Percentiles rank a stretch among this genome's conserved stretches.
Conservation (phyloP, 2,797 vertebrate genomes). For the Cuculus canorus region DNA sequence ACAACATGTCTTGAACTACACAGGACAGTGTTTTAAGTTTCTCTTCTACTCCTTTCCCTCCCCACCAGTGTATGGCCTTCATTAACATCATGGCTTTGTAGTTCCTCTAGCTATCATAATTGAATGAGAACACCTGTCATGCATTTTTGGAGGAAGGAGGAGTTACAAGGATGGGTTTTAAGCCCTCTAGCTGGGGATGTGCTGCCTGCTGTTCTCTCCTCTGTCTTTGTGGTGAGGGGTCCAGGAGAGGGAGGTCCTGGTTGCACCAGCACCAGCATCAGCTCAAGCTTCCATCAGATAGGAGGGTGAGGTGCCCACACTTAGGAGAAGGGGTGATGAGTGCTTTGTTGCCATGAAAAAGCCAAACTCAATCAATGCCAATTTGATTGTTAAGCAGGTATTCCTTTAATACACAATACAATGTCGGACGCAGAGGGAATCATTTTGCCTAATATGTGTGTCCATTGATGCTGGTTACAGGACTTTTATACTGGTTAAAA, state of each 20-base stretch:
- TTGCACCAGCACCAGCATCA: neutral
- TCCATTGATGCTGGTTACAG: too few species aligned
- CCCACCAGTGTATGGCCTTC: neutral
- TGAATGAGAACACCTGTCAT: neutral
- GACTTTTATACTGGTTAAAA: too few species aligned
- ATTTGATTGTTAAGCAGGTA: too few species aligned
- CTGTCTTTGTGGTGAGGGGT: neutral
- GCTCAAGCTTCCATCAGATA: rapidly evolving
- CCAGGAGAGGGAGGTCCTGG: rapidly evolving
- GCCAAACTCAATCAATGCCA: too few species aligned
- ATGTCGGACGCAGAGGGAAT: too few species aligned
- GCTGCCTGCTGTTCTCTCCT: neutral
- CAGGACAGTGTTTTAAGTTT: rapidly evolving
- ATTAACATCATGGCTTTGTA: neutral
- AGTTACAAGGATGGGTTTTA: neutral
- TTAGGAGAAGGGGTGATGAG: neutral
- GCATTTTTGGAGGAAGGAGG: neutral
- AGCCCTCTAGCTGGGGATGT: neutral
- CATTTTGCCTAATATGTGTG: too few species aligned
- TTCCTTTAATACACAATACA: too few species aligned
- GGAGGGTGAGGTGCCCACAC: rapidly evolving
- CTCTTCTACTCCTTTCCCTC: neutral
- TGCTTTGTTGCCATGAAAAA: neutral
- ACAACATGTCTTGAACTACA: neutral
- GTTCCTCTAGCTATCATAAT: neutral